phyloP scores from a whole-genome alignment of 2,797 vertebrate genomes.

The Smutsia gigantea region DNA sequence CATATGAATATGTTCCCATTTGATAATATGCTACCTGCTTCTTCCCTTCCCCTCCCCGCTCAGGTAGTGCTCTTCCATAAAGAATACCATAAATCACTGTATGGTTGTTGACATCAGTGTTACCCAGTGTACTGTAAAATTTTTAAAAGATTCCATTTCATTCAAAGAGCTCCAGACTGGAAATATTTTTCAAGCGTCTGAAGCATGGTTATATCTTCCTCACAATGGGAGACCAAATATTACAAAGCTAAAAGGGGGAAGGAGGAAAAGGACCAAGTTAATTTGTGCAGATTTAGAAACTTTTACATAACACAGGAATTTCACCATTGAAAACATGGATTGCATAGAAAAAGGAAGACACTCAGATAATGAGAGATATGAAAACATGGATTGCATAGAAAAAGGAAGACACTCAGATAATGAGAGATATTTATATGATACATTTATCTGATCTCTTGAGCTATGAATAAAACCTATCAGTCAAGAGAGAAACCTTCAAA shows the following conservation, averaged over 20 bases:
- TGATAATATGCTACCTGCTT: not conserved
- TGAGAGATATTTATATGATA: constrained; percentile 9
- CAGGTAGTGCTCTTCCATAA: not conserved
- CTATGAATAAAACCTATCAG: not conserved
- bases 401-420: constrained; percentile 3
- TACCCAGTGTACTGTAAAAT: not conserved
- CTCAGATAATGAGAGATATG: too few relatives aligned
- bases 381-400: not conserved
- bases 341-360: too few relatives aligned
- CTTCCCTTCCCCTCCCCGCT: not conserved
- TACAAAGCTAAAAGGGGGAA: not conserved
- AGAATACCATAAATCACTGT: not conserved
- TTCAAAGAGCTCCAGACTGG: not conserved
- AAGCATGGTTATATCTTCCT: not conserved
- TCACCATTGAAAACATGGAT: not conserved
- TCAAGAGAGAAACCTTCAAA: constrained; percentile 22
- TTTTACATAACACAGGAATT: not conserved
- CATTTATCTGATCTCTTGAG: not conserved
- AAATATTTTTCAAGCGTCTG: constrained; percentile 24
- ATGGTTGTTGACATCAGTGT: not conserved
- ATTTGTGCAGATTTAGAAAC: not conserved
- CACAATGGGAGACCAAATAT: not conserved
- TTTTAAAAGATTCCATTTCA: not conserved
- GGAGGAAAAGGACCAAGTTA: not conserved
- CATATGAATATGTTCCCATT: not conserved